Evolutionary conservation across 2,888 invertebrate genomes (phyloP), one percentile per base, ranked within the genome.

Genomic region (Nemotelus pantherinus): DNA sequence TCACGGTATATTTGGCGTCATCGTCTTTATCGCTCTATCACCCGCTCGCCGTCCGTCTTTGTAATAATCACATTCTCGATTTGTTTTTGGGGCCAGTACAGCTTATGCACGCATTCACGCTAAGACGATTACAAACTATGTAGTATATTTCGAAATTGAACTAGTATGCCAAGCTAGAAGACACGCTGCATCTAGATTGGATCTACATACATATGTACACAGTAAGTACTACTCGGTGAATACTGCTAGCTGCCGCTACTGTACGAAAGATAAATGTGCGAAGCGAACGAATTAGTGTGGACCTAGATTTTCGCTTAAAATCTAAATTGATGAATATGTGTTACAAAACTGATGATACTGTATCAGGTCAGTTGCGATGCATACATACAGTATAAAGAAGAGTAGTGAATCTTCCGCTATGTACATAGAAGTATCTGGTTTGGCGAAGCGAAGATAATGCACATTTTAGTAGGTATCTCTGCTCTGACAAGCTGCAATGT

Each of bases 11-110:
- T 25, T 25, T 25, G 25, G 25, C 25, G 25, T 25, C 25, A 25
- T 25, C 25, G 25, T 25, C 25, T 25, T 25, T 25, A 25, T 25
- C 25, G 25, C 25, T 25, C 25, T 25, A 25, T 25, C 25, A 25
- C 25, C 25, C 25, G 58, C 4, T 53, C 48, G 68, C 2, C 68
- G 25, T 68, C 25, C 45, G 68, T 60, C 60, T 45, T 47, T 2
- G 48, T 48, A 58, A 74, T 74, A 74, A 74, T 63, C 63, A 74
- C 63, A 74, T 74, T 39, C 60, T 74, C 74, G 74, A 74, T 74
- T 74, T 74, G 60, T 60, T 74, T 74, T 74, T 63, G 47, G 74
- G 63, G 74, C 74, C 74, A 72, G 50, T 50, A n/a, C 58, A 58
- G 58, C 58, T 10, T n/a, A 47, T 70, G 53, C 70, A 70, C 70